Base-by-base conservation (phyloP, 2,888 invertebrate genomes). In the Dugesia japonica region DNA sequence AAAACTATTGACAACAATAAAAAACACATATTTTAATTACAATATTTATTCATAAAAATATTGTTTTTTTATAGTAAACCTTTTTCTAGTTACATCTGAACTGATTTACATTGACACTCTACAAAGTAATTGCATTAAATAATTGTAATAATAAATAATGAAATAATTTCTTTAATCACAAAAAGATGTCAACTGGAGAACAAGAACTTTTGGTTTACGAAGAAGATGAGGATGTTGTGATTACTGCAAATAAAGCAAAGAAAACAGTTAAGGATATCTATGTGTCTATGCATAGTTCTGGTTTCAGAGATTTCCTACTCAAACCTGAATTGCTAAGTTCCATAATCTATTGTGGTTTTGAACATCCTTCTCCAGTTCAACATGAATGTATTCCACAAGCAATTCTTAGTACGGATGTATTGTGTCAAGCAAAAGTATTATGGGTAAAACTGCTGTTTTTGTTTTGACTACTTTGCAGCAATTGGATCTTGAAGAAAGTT, bases 371-470 rank as follows among this genome's bases (percentile, higher is more conserved):
- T 72, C 72, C 4, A 90, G 98, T 99, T 81, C 98, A 98, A 87
- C 98, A 98, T 85, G 98, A 98, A 86, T 98, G 98, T 86, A 99
- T 98, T 85, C 98, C 98, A 28, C 85, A 95, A 87, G 98, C 98
- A 73, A 97, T 98, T 71, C 88, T 98, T 80, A 94, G 97, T 79
- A 97, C 99, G 95, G 98, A 99, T 85, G 95, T 98, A 81, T 87
- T 98, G 23, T 98, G 98, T 84, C 98, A 98, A 87, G 98, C 98
- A 1, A 99, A 99, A 98, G 98, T 81, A 98, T 98, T 87, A 98
- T 98, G 98, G 98, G 98, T 4, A 98, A 98, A 87, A 99, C 98
- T 0, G 98, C 98, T 72, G 98, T 99, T 56, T 98, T 99, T 87
- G 98, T 98, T 42, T 87, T 99, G 82, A 95, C 98, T 15, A 98